Evolutionary conservation across 2,797 vertebrate species (phyloP), one percentile per base, ranked within the genome.

Genomic region (Pseudocheirus occidentalis): DNA sequence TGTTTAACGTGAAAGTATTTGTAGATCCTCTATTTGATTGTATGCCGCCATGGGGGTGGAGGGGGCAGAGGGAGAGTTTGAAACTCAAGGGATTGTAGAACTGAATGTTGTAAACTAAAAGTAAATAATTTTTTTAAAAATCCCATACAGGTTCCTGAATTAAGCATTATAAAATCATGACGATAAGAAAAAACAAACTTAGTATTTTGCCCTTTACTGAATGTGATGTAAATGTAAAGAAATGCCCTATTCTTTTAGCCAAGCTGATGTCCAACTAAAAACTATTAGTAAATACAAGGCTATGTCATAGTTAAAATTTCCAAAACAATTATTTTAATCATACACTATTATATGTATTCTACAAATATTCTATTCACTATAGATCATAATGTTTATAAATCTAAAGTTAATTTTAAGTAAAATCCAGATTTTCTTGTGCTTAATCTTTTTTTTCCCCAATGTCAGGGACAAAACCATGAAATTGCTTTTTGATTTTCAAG

Each of bases 401-500:
- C 92, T 5, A 7, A 62, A n/a, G 11, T 81, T 97, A 93, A 93
- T 0, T 93, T 7, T 57, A 90, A 94, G 40, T 3, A 93, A 96
- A 96, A 95, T 18, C 46, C 87, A 94, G 21, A 73, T 9, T 90
- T 62, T 52, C 53, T 50, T 52, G 14, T 94, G 21, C 18, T 92
- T 59, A 97, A 59, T 95, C 93, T 57, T 90, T 91, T 0, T 90
- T 90, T 91, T n/a, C n/a, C 11, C 27, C 1, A 91, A 89, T 90
- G 28, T 40, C 91, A 87, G 91, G 12, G 10, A 81, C 27, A 94
- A 81, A 2, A 13, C 12, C 55, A 94, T 0, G 92, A 46, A 54
- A 94, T 31, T 93, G 53, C 90, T 92, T 92, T 95, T 93, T 92
- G 11, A 95, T 95, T 89, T 54, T 40, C 66, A 73, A 73, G 40